Evolutionary conservation across 37 sponge, comb jelly and placozoan species (phyloP).

Genomic region (Theonella swinhoei): DNA sequence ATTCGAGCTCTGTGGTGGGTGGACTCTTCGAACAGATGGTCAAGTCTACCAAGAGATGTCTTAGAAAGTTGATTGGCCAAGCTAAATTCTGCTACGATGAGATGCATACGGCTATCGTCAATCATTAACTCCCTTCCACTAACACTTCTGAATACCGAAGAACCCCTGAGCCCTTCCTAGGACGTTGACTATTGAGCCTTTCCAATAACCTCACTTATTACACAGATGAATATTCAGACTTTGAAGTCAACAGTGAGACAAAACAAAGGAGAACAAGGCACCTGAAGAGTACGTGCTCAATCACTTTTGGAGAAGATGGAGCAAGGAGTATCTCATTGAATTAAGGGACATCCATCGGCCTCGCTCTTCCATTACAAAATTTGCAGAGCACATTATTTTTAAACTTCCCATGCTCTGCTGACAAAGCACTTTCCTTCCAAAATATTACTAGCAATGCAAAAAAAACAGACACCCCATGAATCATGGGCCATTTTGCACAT

Average conservation of each 20-base stretch:
- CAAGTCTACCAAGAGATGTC: conserved; percentile 34
- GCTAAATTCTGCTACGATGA: conserved; percentile 52
- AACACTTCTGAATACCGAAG: conserved; percentile 19
- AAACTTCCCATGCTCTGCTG: too few species aligned
- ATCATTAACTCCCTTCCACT: conserved; percentile 46
- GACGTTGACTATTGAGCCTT: conserved; percentile 46
- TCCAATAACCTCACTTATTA: conserved; percentile 34
- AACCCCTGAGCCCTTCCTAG: conserved; percentile 49
- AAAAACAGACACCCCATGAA: too few species aligned
- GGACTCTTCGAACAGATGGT: conserved; percentile 55
- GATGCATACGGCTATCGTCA: conserved; percentile 40
- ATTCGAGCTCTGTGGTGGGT: too few species aligned
- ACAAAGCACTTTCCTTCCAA: too few species aligned
- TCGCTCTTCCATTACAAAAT: too few species aligned
- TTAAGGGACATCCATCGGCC: conserved; percentile 12
- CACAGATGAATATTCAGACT: conserved; percentile 30
- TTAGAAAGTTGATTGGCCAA: conserved; percentile 46
- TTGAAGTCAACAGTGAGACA: conserved; percentile 14
- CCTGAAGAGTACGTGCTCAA: conserved; percentile 3
- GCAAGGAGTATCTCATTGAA: conserved; percentile 23
- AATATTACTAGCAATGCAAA: too few species aligned
- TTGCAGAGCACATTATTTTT: too few species aligned
- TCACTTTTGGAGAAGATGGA: conserved; percentile 40
- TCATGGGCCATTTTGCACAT: too few species aligned
- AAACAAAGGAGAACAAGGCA: conserved; percentile 45